Base-by-base conservation (phyloP, 2,797 vertebrate species). In the Carcharodon carcharias region DNA sequence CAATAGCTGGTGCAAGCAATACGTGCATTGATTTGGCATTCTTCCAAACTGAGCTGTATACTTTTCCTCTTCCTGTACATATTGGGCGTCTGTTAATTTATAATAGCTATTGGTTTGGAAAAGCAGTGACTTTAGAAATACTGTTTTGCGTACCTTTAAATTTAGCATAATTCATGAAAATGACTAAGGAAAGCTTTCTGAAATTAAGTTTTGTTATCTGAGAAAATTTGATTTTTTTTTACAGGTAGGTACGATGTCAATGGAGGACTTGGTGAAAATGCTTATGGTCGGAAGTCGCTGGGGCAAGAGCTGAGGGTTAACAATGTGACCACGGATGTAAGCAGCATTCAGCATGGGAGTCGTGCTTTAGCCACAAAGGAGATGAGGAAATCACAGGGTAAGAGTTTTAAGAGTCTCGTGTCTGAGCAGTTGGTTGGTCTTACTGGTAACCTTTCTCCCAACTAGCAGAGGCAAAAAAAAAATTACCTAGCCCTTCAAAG, bases 241-340 rank as follows among this genome's bases (percentile, higher is more conserved):
- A 63, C 97, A 99, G 99, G 99, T 98, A 98, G 98, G 98, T 99
- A 99, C 98, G 99, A 98, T 97, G 98, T 98, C 98, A 99, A 99
- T 98, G 98, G 98, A 98, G 98, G 98, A 98, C 98, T 98, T 98
- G 98, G 98, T 98, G 99, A 99, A 99, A 99, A 98, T 99, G 98
- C 99, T 98, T 99, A 99, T 99, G 99, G 98, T 99, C 99, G 99
- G 99, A 99, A 99, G 99, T 99, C 99, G 99, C 98, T 99, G 99
- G 99, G 99, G 99, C 99, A 99, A 99, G 99, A 99, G 99, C 99
- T 99, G 99, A 99, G 99, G 98, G 98, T 99, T 98, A 99, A 99
- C 98, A 98, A 99, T 98, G 99, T 99, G 99, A 99, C 98, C 97
- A 97, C 98, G 98, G 99, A 99, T 98, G 98, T 99, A 98, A 98